Conservation (phyloP, 2,113 vertebrate genomes). For the Sceloporus tristichus region DNA sequence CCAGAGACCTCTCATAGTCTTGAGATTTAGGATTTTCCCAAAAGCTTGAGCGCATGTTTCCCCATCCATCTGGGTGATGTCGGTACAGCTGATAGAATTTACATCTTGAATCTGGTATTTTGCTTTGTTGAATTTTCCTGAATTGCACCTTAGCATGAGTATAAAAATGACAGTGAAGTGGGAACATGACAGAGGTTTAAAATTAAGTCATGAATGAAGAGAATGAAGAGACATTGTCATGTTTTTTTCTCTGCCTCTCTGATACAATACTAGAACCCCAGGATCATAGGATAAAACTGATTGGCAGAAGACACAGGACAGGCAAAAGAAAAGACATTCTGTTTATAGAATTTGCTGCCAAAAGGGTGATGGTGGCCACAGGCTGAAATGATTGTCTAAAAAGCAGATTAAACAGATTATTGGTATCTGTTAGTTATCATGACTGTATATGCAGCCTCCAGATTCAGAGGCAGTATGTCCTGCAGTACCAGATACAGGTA, state of each 20-base stretch:
- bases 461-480: no score
- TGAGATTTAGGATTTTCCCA: neutral
- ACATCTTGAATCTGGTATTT: neutral
- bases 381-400: neutral
- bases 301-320: neutral
- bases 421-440: neutral
- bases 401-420: no score
- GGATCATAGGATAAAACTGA: no score
- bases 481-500: no score
- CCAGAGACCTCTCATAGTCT: neutral
- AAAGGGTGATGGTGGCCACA: neutral
- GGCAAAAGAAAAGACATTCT: neutral
- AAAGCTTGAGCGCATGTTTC: neutral
- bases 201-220: no score
- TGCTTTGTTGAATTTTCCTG: neutral
- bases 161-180: no score
- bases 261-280: no score
- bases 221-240: no score
- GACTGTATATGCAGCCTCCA: neutral
- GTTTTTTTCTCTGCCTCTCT: no score
- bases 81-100: neutral
- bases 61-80: no score
- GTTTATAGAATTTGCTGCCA: neutral
- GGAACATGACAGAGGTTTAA: no score
- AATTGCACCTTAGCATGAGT: neutral